Evolutionary conservation across 1,140 invertebrate species (phyloP).

Genomic region (Bilobella aurantiaca): DNA sequence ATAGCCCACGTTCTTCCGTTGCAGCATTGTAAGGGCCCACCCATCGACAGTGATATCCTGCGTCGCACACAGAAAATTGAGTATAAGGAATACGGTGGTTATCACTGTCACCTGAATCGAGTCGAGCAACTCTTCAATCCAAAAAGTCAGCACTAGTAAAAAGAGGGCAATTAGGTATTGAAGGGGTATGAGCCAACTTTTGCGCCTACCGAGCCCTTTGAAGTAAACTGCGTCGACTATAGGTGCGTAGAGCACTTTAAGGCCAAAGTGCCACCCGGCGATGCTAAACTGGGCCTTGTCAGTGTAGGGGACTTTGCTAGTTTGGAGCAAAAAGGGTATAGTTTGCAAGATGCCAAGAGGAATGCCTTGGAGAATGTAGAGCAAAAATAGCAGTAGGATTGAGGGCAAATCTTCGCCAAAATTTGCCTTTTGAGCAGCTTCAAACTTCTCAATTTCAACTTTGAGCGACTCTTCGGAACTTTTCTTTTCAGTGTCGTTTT

Average conservation of each 20-base stretch:
- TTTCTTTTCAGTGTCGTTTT: background rate
- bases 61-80: conserved; percentile 53
- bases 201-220: conserved; percentile 46
- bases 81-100: conserved; percentile 47
- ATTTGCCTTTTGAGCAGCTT: conserved; percentile 1
- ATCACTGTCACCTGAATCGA: conserved; percentile 43
- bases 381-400: conserved; percentile 72
- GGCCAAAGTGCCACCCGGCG: conserved; percentile 49
- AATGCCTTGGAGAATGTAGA: conserved; percentile 91
- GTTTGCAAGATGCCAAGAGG: conserved; percentile 84
- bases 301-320: conserved; percentile 75
- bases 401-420: conserved; percentile 1
- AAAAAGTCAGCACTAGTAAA: conserved; percentile 42
- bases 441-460: too few species aligned
- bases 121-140: conserved; percentile 38
- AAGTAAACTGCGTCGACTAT: conserved; percentile 50
- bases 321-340: conserved; percentile 89
- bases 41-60: conserved; percentile 57
- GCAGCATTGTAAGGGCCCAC: conserved; percentile 54
- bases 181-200: conserved; percentile 52
- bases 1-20: conserved; percentile 51
- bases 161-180: conserved; percentile 51
- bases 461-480: too few species aligned
- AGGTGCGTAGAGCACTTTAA: conserved; percentile 54
- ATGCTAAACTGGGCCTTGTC: conserved; percentile 48